Base-by-base conservation (phyloP, 1,140 invertebrate species). In the Saccostrea echinata region DNA sequence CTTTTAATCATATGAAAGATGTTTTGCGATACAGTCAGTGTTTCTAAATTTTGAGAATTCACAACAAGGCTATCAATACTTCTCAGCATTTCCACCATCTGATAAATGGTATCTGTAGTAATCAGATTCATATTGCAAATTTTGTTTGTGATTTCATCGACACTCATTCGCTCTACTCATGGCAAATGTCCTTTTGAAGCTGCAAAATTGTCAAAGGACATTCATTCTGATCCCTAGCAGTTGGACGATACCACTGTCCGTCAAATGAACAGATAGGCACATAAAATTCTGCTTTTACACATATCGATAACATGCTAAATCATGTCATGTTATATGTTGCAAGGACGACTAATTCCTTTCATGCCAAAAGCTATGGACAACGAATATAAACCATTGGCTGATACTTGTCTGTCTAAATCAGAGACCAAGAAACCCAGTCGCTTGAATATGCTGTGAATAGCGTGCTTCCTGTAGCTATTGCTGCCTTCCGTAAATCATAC, bases 111-210 rank as follows among this genome's bases (percentile, higher is more conserved):
- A 64, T 64, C 13, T 18, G n/a, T 8, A 64, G 6, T n/a, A n/a
- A 64, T 12, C 13, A 1, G 8, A 21, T 13, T 64, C 8, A 3
- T 1, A n/a, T n/a, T n/a, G n/a, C n/a, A n/a, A n/a, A n/a, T n/a
- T n/a, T n/a, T n/a, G n/a, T n/a, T n/a, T n/a, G 61, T 64, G 21
- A 64, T 64, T 64, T 21, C 61, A 24, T 18, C 8, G 8, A 64
- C 61, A 1, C 16, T 64, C 21, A 64, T 21, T 64, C 61, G 8
- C 21, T 84, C 57, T 12, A 86, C 82, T 84, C 27, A 3, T 16
- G 16, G 13, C 64, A 88, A 3, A 87, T 61, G 76, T 90, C 87
- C 43, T 90, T 90, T 52, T 90, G 89, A 4, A 88, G 43, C 30
- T 89, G 86, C 0, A 89, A 43, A 0, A 80, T 0, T 0, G 90